Base-by-base conservation (phyloP, 2,797 vertebrate genomes). In the Crax fasciolata region DNA sequence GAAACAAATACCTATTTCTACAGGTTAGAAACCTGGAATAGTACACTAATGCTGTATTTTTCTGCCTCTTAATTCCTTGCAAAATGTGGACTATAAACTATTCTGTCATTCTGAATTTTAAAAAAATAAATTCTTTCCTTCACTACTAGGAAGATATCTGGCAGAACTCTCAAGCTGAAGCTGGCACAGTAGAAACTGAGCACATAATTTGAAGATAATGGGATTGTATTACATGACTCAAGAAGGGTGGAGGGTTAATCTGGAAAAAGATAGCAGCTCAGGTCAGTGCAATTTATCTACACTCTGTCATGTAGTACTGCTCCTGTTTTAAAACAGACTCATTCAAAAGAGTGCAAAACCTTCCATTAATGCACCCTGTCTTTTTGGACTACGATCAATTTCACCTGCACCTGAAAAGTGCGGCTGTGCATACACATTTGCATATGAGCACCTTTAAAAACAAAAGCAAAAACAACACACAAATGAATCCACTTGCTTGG, bases 251-350 rank as follows among this genome's bases (percentile, higher is more conserved):
- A 16, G 12, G 15, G 3, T 2, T 67, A 18, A 48, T 35, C n/a
- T 65, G 58, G 82, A 89, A 81, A 93, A 73, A 82, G 52, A 78
- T 9, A 84, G 49, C 51, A 88, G 84, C 44, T 66, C 30, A 55
- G 81, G 78, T 79, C 87, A 94, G 39, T 49, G 68, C 67, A 76
- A 89, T 82, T 89, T 79, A 74, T 76, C 57, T 66, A n/a, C 3
- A 3, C 28, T 71, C 55, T 67, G 19, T 27, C 65, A 76, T 18
- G 55, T 51, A 25, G 24, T 44, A 82, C 18, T 6, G 14, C 46
- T 57, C 28, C 38, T 41, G n/a, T 55, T 94, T 74, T 62, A 66
- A 72, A 91, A 85, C 63, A 72, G 7, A 51, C 52, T 63, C 6
- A 89, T 66, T 87, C 44, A 55, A 18, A 81, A 68, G 55, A 76